phyloP scores from a whole-genome alignment of 2,888 invertebrate genomes.

The Phoenoteleia sp. region DNA sequence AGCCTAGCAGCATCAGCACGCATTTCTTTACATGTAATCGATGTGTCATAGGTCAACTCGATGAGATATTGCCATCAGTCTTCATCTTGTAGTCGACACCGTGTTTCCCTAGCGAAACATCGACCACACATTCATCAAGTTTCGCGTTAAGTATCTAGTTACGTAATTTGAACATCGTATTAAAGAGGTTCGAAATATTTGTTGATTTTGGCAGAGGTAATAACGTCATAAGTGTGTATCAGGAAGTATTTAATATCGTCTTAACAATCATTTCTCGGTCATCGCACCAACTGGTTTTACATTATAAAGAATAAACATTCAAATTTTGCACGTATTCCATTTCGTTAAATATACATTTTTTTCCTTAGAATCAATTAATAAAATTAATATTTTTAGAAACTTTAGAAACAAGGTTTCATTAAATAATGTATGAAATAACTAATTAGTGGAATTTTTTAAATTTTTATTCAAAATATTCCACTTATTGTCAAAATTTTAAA shows the following conservation, averaged over 20 bases:
- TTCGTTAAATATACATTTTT: background rate
- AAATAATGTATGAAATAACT: too few species aligned
- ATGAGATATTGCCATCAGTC: slow-evolving; percentile 82
- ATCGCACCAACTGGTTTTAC: slow-evolving; percentile 12
- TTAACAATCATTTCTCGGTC: background rate
- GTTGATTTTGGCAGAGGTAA: slow-evolving; percentile 5
- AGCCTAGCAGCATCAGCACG: slow-evolving; percentile 63
- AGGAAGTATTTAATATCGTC: background rate
- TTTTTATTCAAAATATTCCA: too few species aligned
- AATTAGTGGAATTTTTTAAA: too few species aligned
- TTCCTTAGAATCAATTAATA: background rate
- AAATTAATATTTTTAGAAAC: background rate
- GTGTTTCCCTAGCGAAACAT: slow-evolving; percentile 80
- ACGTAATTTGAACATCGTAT: slow-evolving; percentile 30
- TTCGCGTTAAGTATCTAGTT: slow-evolving; percentile 59
- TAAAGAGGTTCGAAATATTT: slow-evolving; percentile 24
- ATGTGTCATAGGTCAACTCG: slow-evolving; percentile 84
- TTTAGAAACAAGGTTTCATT: too few species aligned
- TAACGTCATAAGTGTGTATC: background rate
- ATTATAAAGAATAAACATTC: background rate
- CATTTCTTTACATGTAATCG: slow-evolving; percentile 78
- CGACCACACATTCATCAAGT: slow-evolving; percentile 49
- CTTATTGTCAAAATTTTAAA: too few species aligned
- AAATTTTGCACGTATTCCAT: background rate
- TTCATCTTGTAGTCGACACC: slow-evolving; percentile 81